Evolutionary conservation across 1,140 invertebrate genomes (phyloP), one percentile per base, ranked within the genome.

Genomic region (Bombus soroeensis): DNA sequence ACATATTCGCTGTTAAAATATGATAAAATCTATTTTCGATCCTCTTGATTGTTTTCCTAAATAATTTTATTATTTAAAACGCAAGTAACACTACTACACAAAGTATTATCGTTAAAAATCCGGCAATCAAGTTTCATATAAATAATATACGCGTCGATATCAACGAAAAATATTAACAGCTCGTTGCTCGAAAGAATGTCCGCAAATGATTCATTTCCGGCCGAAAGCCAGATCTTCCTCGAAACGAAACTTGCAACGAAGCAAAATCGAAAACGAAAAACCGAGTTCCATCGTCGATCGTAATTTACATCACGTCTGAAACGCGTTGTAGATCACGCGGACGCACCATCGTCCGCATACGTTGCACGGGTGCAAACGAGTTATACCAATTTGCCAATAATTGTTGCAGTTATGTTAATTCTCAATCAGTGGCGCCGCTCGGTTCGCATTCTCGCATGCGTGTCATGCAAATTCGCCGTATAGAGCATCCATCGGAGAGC

Each of bases 331-430:
- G n/a, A 53, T 3, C 39, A 41, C 59, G 62, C 41, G 41, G 6
- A 22, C 43, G 66, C 25, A 5, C 39, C 68, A 41, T 83, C 83
- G 64, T 79, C 43, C 72, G 59, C 80, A 22, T 66, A 88, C 62
- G 76, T 41, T 71, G 79, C 76, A 73, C 86, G 53, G 71, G 76
- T 89, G 89, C 91, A 91, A 93, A 91, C 90, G 90, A 93, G 91
- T 94, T 93, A 93, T 92, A 92, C 85, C 92, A 94, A 94, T 94
- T 94, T 94, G 91, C 92, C 91, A 92, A 94, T 94, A 93, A 94
- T 94, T 94, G 93, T 94, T 91, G 92, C 91, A 93, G 93, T 94
- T 94, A 94, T 94, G 94, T 94, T 94, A 94, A 94, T 94, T 94
- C 90, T 89, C 93, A 94, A 94, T 93, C 92, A 94, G 91, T 89